Percentiles rank a stretch among this genome's conserved stretches.
phyloP scores from a whole-genome alignment of 2,888 invertebrate genomes.

The Drosophila robusta region DNA sequence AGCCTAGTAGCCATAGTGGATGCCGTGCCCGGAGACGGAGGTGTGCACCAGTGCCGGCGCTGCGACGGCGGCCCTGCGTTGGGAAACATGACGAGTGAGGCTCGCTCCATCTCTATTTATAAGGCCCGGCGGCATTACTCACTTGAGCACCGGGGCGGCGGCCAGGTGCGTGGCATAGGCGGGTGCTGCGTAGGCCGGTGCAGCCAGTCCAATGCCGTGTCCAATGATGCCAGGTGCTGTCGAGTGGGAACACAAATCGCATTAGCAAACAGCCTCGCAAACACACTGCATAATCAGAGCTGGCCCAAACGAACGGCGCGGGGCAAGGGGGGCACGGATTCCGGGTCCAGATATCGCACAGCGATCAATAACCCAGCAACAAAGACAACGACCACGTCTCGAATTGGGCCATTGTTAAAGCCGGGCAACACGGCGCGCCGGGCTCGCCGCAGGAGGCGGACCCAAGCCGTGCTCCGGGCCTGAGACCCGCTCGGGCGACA shows the following conservation, averaged over 20 bases:
- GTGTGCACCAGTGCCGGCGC: slow-evolving; percentile 84
- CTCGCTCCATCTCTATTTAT: slow-evolving; percentile 56
- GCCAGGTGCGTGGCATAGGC: slow-evolving; percentile 79
- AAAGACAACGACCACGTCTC: slow-evolving; percentile 18
- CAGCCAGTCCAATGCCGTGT: slow-evolving; percentile 72
- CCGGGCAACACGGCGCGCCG: too few relatives aligned
- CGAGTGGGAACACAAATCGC: slow-evolving; percentile 11
- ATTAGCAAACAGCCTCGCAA: slow-evolving; percentile 17
- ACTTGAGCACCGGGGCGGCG: slow-evolving; percentile 83
- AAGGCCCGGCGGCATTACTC: slow-evolving; percentile 55
- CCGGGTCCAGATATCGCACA: not conserved
- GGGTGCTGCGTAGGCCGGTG: slow-evolving; percentile 50
- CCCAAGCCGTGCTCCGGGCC: not conserved
- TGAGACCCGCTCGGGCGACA: slow-evolving; percentile 6
- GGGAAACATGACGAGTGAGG: not conserved
- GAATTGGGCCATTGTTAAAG: slow-evolving; percentile 39
- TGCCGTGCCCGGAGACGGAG: slow-evolving; percentile 84
- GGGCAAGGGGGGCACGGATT: not conserved
- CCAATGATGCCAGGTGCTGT: slow-evolving; percentile 77
- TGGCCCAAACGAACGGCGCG: not conserved
- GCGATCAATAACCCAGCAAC: slow-evolving; percentile 32
- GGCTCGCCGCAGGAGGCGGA: too few relatives aligned
- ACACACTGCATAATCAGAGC: slow-evolving; percentile 15
- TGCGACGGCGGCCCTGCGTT: slow-evolving; percentile 80
- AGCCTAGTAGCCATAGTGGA: slow-evolving; percentile 84